Evolutionary conservation across 2,797 vertebrate species (phyloP).

Genomic region (Fistularia tabacaria): DNA sequence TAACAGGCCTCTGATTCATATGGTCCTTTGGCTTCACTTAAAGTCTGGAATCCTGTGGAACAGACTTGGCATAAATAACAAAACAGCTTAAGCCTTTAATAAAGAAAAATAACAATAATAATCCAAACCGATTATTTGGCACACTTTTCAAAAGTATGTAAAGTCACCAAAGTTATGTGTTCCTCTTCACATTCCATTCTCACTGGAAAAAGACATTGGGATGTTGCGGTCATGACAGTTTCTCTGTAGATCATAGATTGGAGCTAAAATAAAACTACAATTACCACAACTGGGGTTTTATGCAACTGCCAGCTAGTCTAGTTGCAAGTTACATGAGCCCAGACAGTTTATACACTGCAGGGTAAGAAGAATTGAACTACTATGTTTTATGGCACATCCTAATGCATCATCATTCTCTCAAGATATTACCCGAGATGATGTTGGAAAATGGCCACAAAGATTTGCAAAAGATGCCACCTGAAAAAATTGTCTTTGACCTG

Average conservation of each 20-base stretch:
- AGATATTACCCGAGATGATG: no score
- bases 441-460: no score
- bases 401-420: no score
- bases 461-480: no score
- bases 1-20: constrained; percentile 36
- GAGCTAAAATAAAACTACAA: background rate
- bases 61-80: constrained; percentile 26
- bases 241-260: background rate
- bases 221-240: background rate
- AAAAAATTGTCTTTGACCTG: no score
- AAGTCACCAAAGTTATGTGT: constrained; percentile 2
- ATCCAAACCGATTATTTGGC: constrained; percentile 23
- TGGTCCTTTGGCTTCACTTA: constrained; percentile 12
- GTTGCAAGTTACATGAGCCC: no score
- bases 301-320: no score
- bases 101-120: constrained; percentile 10
- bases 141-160: constrained; percentile 4
- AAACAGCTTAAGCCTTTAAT: constrained; percentile 29
- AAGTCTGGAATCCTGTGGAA: constrained; percentile 12
- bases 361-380: no score
- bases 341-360: no score
- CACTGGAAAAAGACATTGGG: background rate
- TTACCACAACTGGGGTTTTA: no score
- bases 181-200: constrained; percentile 3
- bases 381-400: no score